These are phyloP conservation scores for Rhorus exstirpatorius DNA, from an alignment of 2,888 invertebrate species.

Conservation along the genomic window DNA sequence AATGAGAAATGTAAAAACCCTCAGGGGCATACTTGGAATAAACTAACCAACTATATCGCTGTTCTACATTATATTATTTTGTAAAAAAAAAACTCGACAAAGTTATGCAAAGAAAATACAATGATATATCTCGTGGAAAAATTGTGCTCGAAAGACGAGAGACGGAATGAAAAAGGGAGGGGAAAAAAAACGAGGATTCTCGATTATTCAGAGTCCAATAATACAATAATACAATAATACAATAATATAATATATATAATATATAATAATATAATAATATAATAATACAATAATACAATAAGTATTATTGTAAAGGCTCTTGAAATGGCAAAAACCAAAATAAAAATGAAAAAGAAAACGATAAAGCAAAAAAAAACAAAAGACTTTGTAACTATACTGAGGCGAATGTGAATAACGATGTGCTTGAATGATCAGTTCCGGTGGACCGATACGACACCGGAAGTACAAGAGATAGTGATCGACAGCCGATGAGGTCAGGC, in stretches of 20 bases:
- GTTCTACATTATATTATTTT: too few species aligned
- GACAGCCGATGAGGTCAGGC: constrained; percentile 40
- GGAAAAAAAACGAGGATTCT: constrained; percentile 40
- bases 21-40: too few species aligned
- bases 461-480: constrained; percentile 50
- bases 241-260: too few species aligned
- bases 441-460: constrained; percentile 52
- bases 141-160: constrained; percentile 6
- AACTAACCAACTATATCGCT: too few species aligned
- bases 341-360: background rate
- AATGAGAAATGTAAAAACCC: too few species aligned
- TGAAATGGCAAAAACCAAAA: constrained; percentile 36
- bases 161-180: constrained; percentile 16
- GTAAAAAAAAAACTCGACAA: too few species aligned
- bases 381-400: constrained; percentile 27
- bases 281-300: too few species aligned
- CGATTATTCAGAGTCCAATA: constrained; percentile 51
- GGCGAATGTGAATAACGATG: constrained; percentile 57
- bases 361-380: constrained; percentile 5
- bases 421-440: constrained; percentile 41
- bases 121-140: constrained; percentile 47
- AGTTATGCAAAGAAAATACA: too few species aligned
- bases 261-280: too few species aligned
- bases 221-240: too few species aligned
- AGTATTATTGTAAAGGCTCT: constrained; percentile 23